These are phyloP conservation scores for Nyctalus aviator DNA, from an alignment of 2,797 vertebrate genomes.

Conservation along the genomic window DNA sequence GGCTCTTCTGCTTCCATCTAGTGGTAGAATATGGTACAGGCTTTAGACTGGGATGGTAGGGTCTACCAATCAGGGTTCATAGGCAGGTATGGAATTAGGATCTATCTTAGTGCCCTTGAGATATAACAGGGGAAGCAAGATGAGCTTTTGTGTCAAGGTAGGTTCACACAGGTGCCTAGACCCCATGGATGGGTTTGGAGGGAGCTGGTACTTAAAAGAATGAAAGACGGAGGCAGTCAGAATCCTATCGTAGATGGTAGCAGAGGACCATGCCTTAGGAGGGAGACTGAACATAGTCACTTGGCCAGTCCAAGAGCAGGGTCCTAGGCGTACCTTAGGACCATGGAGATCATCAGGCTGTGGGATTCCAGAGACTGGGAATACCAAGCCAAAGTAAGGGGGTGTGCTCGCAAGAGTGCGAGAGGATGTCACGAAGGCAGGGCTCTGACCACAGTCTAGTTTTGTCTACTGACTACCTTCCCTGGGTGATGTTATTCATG, in stretches of 20 bases:
- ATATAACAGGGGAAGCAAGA: not conserved
- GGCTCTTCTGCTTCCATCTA: constrained; percentile 80
- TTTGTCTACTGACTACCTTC: constrained; percentile 1
- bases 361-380: not conserved
- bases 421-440: not conserved
- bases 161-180: not conserved
- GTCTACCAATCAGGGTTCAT: not conserved
- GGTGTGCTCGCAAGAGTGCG: not conserved
- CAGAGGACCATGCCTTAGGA: constrained; percentile 49
- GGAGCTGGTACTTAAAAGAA: constrained; percentile 17
- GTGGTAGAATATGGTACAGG: constrained; percentile 74
- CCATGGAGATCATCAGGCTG: not conserved
- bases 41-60: constrained; percentile 48
- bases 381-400: not conserved
- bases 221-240: constrained; percentile 29
- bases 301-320: not conserved
- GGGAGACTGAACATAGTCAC: not conserved
- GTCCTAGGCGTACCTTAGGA: not conserved
- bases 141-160: not conserved
- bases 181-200: not conserved
- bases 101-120: constrained; percentile 19
- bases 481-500: constrained; percentile 2
- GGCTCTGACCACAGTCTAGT: not conserved
- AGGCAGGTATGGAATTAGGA: not conserved
- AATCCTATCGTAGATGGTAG: constrained; percentile 66